Evolutionary conservation across 2,888 invertebrate genomes (phyloP).

Genomic region (Globia sparganii): DNA sequence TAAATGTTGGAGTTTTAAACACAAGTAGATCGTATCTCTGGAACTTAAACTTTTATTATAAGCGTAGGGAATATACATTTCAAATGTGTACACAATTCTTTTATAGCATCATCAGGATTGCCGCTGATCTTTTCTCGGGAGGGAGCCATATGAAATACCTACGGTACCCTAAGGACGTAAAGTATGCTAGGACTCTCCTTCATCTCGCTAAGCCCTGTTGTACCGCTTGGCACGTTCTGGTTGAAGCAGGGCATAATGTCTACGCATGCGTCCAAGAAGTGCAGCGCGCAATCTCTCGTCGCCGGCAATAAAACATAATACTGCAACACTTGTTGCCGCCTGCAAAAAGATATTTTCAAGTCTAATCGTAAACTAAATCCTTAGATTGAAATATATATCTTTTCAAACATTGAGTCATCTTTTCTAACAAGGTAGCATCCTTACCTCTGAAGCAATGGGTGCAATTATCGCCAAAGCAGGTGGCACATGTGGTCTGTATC

Average conservation of each 20-base stretch:
- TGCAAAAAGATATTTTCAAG: slow-evolving; percentile 61
- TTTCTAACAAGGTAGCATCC: neutral
- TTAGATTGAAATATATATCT: neutral
- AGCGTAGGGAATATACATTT: slow-evolving; percentile 59
- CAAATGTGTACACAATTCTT: slow-evolving; percentile 47
- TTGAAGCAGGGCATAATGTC: slow-evolving; percentile 85
- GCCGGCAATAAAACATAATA: slow-evolving; percentile 85
- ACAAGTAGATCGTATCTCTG: slow-evolving; percentile 30
- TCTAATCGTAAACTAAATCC: neutral
- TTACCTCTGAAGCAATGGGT: slow-evolving; percentile 89
- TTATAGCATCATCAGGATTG: slow-evolving; percentile 46
- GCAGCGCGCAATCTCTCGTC: slow-evolving; percentile 88
- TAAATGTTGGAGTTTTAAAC: slow-evolving; percentile 20
- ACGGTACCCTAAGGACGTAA: slow-evolving; percentile 13
- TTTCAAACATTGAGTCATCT: neutral
- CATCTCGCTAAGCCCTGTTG: slow-evolving; percentile 57
- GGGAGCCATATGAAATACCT: slow-evolving; percentile 26
- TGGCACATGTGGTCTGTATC: slow-evolving; percentile 86
- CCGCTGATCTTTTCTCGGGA: slow-evolving; percentile 35
- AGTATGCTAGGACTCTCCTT: slow-evolving; percentile 21
- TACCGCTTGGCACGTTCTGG: slow-evolving; percentile 83
- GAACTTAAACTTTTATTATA: slow-evolving; percentile 56
- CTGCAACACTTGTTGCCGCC: slow-evolving; percentile 88
- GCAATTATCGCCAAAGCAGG: slow-evolving; percentile 85
- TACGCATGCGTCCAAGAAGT: slow-evolving; percentile 87